Percentiles rank a stretch among this genome's conserved stretches.
phyloP scores from a whole-genome alignment of 2,113 vertebrate species.

The Alethe castanea region DNA sequence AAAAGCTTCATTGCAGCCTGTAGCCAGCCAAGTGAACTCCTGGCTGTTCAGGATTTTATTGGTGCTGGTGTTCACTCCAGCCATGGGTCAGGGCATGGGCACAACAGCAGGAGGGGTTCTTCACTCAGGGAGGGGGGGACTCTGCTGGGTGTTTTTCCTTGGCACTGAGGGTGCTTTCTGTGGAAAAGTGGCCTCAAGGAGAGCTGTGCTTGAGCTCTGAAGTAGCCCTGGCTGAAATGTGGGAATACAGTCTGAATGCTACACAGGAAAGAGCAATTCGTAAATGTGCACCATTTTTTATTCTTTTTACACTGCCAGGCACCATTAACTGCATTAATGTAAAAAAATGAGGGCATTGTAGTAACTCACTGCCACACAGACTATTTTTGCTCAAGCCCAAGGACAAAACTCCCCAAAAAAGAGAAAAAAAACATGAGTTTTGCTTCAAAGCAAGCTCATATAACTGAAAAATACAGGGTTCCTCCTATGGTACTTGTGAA shows the following conservation, averaged over 20 bases:
- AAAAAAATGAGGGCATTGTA: not conserved
- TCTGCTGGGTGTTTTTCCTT: not conserved
- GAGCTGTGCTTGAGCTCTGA: not conserved
- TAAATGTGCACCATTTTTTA: not conserved
- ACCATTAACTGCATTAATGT: not conserved
- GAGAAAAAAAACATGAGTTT: not conserved
- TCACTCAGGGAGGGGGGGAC: not conserved
- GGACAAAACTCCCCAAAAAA: not conserved
- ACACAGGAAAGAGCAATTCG: not conserved
- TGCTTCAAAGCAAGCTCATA: not conserved
- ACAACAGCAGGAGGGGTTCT: not conserved
- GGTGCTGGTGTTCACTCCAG: not conserved
- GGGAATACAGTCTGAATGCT: not conserved
- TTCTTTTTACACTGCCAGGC: not conserved
- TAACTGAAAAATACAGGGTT: not conserved
- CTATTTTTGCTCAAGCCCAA: not conserved
- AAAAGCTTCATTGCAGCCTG: constrained; percentile 14
- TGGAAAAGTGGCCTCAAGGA: not conserved
- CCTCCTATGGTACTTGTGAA: not conserved
- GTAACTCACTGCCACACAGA: not conserved
- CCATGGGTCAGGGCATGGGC: not conserved
- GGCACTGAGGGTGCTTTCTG: not conserved
- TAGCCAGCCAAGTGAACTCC: not conserved
- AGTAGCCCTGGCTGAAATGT: not conserved
- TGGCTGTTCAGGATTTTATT: constrained; percentile 44